phyloP scores from a whole-genome alignment of 2,113 vertebrate genomes.

The Mus pahari region DNA sequence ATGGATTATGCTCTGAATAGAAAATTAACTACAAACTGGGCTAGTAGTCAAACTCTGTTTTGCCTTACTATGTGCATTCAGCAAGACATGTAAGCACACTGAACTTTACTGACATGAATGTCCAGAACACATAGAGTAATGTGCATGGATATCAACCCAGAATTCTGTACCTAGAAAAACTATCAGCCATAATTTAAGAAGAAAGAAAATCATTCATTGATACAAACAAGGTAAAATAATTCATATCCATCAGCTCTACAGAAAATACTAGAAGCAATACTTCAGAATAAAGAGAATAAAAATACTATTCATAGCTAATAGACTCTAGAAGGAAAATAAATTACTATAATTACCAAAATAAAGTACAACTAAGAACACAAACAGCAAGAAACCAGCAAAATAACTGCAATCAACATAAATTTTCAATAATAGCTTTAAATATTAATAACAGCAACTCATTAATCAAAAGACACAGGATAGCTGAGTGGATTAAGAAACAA shows the following conservation, averaged over 20 bases:
- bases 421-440: neutral
- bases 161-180: neutral
- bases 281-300: neutral
- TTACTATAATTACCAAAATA: neutral
- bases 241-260: neutral
- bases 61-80: neutral
- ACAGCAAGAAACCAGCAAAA: neutral
- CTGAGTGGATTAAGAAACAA: neutral
- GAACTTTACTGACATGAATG: neutral
- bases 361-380: neutral
- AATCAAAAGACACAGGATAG: neutral
- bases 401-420: neutral
- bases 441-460: neutral
- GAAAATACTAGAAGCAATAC: neutral
- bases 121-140: neutral
- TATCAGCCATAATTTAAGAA: neutral
- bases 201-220: neutral
- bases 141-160: neutral
- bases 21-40: constrained; percentile 18
- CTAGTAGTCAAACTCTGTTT: neutral
- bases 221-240: neutral
- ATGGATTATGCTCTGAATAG: neutral
- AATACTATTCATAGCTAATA: neutral
- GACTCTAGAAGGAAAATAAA: neutral
- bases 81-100: neutral